phyloP scores from a whole-genome alignment of 2,888 invertebrate genomes.

The Pollenia labialis region DNA sequence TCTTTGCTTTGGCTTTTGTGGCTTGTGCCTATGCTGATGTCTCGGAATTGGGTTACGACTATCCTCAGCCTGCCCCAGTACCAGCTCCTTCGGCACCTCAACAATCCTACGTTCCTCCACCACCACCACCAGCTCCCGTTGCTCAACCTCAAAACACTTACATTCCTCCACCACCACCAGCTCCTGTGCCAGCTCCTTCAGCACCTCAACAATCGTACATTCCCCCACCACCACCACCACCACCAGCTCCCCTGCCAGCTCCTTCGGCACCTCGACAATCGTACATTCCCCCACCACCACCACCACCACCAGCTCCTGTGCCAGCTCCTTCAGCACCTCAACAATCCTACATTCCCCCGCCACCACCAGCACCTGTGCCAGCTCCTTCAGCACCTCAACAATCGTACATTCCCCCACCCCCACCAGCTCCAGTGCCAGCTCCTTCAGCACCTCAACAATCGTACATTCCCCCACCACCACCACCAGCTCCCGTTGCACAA shows the following conservation, averaged over 20 bases:
- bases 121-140: slow-evolving; percentile 41
- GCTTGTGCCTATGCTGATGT: slow-evolving; percentile 66
- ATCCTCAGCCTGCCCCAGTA: slow-evolving; percentile 41
- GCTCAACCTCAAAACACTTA: slow-evolving; percentile 16
- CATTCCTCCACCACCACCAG: slow-evolving; percentile 44
- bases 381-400: slow-evolving; percentile 1
- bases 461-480: slow-evolving; percentile 47
- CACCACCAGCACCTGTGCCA: slow-evolving; percentile 35
- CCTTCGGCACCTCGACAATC: slow-evolving; percentile 31
- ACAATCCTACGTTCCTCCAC: slow-evolving; percentile 47
- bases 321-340: slow-evolving; percentile 26
- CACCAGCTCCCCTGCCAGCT: slow-evolving; percentile 18
- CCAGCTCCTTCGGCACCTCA: slow-evolving; percentile 22
- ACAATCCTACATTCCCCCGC: slow-evolving; percentile 47
- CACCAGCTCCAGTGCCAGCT: slow-evolving; percentile 26
- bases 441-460: slow-evolving; percentile 1
- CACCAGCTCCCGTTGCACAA: slow-evolving; percentile 49
- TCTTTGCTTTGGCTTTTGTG: slow-evolving; percentile 57
- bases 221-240: slow-evolving; percentile 43
- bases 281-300: slow-evolving; percentile 54
- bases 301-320: slow-evolving; percentile 37
- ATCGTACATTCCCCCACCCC: slow-evolving; percentile 35
- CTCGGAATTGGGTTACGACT: slow-evolving; percentile 67
- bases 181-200: background rate
- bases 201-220: slow-evolving; percentile 30